Evolutionary conservation across 2,113 vertebrate species (phyloP).

Genomic region (Nothocercus julius): DNA sequence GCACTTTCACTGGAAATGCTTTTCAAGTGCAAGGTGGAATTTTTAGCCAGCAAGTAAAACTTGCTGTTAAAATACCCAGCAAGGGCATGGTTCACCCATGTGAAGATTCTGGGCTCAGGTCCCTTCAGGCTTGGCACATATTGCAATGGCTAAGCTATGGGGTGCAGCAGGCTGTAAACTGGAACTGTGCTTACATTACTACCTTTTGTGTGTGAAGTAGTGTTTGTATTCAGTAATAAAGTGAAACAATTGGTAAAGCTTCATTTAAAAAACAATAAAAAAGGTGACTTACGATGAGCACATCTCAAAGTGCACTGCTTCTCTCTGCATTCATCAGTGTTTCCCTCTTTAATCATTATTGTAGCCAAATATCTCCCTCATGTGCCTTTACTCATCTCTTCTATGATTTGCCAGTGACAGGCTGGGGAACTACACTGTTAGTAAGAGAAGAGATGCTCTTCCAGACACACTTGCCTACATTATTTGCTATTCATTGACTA

Average conservation of each 20-base stretch:
- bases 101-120: background rate
- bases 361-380: background rate
- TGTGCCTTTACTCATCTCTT: background rate
- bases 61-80: background rate
- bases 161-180: background rate
- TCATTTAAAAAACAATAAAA: background rate
- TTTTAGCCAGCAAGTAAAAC: background rate
- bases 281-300: background rate
- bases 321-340: background rate
- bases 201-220: no score
- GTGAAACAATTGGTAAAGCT: background rate
- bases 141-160: background rate
- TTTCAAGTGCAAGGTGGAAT: background rate
- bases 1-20: background rate
- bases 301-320: background rate
- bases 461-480: background rate
- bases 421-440: background rate
- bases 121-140: background rate
- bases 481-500: background rate
- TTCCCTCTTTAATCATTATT: background rate
- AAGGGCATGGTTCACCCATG: background rate
- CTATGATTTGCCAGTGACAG: background rate
- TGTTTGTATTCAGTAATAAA: background rate
- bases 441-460: background rate
- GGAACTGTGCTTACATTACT: background rate